Conservation (phyloP, 2,888 invertebrate species). For the Eucera pruinosa region DNA sequence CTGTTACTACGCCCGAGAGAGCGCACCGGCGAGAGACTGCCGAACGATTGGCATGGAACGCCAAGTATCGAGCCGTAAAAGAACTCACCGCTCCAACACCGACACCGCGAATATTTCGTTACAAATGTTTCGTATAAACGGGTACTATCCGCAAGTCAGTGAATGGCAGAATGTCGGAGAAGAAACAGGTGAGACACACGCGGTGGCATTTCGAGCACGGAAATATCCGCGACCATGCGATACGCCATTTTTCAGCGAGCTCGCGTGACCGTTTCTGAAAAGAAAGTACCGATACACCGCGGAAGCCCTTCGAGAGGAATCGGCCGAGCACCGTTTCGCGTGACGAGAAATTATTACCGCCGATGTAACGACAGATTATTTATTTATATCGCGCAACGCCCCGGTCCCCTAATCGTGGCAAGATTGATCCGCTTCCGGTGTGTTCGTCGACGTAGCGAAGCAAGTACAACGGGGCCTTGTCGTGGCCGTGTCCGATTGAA, state of each 20-base stretch:
- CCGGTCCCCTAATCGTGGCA: slow-evolving; percentile 21
- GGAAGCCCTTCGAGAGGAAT: slow-evolving; percentile 38
- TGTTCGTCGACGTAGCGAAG: background rate
- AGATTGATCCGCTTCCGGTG: slow-evolving; percentile 35
- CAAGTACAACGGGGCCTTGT: slow-evolving; percentile 1
- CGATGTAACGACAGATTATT: slow-evolving; percentile 52
- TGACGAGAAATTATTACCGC: slow-evolving; percentile 56
- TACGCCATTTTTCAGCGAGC: slow-evolving; percentile 41
- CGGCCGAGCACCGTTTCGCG: slow-evolving; percentile 57
- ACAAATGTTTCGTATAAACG: too few relatives aligned
- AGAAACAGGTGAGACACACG: slow-evolving; percentile 2
- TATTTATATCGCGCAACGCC: slow-evolving; percentile 46
- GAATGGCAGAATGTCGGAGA: too few relatives aligned
- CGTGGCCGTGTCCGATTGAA: slow-evolving; percentile 10
- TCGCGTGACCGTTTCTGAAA: slow-evolving; percentile 52
- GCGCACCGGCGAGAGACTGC: slow-evolving; percentile 62
- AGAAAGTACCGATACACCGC: slow-evolving; percentile 37
- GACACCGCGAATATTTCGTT: too few relatives aligned
- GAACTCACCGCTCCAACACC: too few relatives aligned
- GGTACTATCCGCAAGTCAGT: too few relatives aligned
- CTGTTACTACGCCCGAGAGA: slow-evolving; percentile 80
- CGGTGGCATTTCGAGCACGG: slow-evolving; percentile 27
- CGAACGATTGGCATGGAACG: slow-evolving; percentile 75
- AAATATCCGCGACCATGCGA: slow-evolving; percentile 54
- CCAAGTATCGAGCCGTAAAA: slow-evolving; percentile 73